These are phyloP conservation scores for Cyclura pinguis DNA, from an alignment of 2,797 vertebrate species.

Conservation along the genomic window DNA sequence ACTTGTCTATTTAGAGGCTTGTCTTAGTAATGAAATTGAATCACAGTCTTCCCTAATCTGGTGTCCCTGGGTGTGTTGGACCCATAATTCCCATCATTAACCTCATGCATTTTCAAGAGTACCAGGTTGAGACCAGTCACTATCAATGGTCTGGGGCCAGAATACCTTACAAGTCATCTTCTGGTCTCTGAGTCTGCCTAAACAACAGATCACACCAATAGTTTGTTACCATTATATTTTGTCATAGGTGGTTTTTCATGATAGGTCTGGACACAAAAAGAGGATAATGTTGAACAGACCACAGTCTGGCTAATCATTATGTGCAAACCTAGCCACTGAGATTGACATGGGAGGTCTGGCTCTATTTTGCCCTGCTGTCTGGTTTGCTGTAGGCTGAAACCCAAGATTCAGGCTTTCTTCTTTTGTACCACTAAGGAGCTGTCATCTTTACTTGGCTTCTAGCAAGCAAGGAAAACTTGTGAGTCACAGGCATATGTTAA, in stretches of 20 bases:
- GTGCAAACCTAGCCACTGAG: neutral
- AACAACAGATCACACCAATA: neutral
- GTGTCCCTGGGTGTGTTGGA: neutral
- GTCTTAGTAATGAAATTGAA: neutral
- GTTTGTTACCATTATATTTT: neutral
- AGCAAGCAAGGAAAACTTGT: neutral
- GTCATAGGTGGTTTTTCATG: no score
- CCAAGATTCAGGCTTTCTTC: neutral
- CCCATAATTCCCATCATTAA: neutral
- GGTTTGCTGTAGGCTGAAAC: neutral
- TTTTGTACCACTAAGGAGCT: neutral
- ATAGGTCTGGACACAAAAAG: neutral
- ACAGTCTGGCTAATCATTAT: neutral
- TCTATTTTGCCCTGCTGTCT: neutral
- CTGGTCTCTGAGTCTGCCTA: neutral
- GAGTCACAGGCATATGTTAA: neutral
- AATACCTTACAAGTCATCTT: neutral
- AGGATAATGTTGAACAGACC: neutral
- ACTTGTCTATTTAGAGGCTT: neutral
- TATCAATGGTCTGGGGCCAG: neutral
- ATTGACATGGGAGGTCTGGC: neutral
- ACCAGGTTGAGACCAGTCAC: neutral
- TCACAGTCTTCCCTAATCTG: neutral
- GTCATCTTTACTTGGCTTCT: neutral
- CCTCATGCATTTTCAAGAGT: neutral